Conservation (phyloP, 35 echinoderm and acorn worm genomes). For the Heliocidaris tuberculata region DNA sequence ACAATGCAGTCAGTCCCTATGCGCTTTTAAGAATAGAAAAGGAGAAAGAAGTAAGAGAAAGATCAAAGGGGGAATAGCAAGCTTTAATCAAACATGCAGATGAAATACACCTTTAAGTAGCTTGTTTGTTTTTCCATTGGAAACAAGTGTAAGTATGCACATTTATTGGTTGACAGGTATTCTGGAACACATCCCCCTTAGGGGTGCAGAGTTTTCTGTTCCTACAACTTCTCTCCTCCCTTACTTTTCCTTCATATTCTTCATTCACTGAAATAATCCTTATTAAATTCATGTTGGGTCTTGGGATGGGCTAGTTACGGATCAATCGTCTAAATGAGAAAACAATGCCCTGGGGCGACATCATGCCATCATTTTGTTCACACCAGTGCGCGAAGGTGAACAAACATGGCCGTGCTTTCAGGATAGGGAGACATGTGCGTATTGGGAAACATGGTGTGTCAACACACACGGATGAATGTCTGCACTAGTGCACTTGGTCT, state of each 20-base stretch:
- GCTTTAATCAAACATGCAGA: background rate
- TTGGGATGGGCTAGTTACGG: background rate
- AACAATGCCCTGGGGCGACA: background rate
- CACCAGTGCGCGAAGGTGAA: constrained; percentile 11
- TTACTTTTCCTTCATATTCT: background rate
- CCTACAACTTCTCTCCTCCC: background rate
- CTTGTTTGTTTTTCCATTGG: background rate
- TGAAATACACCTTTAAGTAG: background rate
- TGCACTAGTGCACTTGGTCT: background rate
- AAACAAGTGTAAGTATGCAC: background rate
- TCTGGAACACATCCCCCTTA: background rate
- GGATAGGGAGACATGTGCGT: constrained; percentile 29
- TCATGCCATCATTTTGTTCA: background rate
- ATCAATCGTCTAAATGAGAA: constrained; percentile 4
- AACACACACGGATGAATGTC: constrained; percentile 11
- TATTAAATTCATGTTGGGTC: background rate
- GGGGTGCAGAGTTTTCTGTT: background rate
- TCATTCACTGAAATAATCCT: constrained; percentile 12
- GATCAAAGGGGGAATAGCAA: too few relatives aligned
- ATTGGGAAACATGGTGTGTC: background rate
- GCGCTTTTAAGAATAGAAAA: too few relatives aligned
- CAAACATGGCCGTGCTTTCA: background rate
- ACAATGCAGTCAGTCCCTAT: too few relatives aligned
- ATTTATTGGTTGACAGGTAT: background rate
- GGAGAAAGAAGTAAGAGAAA: too few relatives aligned